Evolutionary conservation across 2,797 vertebrate species (phyloP).

Genomic region (Amazona finschi): DNA sequence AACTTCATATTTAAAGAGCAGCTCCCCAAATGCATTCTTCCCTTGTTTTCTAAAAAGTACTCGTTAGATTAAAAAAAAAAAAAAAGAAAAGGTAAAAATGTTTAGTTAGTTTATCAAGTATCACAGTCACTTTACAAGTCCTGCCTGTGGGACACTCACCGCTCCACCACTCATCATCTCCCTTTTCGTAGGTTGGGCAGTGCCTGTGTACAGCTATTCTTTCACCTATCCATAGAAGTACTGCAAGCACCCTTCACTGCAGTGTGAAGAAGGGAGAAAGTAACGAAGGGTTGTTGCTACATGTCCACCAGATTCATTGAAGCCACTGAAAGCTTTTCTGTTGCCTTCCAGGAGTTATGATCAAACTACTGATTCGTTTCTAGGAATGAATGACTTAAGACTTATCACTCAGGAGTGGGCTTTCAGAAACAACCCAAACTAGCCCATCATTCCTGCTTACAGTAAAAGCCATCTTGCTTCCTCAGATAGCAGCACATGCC

Average conservation of each 20-base stretch:
- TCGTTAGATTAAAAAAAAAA: background rate
- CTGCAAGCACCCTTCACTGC: background rate
- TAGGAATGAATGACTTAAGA: background rate
- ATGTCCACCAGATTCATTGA: background rate
- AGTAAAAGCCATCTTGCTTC: background rate
- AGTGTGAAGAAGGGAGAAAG: accelerated
- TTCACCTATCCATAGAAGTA: accelerated
- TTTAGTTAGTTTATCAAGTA: background rate
- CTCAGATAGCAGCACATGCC: background rate
- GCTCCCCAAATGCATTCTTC: background rate
- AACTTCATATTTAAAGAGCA: background rate
- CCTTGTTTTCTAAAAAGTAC: background rate
- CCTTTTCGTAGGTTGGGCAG: background rate
- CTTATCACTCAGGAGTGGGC: background rate
- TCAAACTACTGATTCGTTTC: conserved; percentile 39
- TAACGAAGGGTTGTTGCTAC: background rate
- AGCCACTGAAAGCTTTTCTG: background rate
- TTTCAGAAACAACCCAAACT: background rate
- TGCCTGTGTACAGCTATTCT: background rate
- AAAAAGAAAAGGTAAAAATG: background rate
- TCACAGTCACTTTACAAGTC: background rate
- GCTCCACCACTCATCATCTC: no score
- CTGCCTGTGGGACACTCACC: background rate
- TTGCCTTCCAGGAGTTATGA: background rate
- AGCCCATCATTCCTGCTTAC: background rate